Percentiles rank a stretch among this genome's conserved stretches.
phyloP scores from a whole-genome alignment of 2,888 invertebrate genomes.

The Cataglyphis altisquamis region DNA sequence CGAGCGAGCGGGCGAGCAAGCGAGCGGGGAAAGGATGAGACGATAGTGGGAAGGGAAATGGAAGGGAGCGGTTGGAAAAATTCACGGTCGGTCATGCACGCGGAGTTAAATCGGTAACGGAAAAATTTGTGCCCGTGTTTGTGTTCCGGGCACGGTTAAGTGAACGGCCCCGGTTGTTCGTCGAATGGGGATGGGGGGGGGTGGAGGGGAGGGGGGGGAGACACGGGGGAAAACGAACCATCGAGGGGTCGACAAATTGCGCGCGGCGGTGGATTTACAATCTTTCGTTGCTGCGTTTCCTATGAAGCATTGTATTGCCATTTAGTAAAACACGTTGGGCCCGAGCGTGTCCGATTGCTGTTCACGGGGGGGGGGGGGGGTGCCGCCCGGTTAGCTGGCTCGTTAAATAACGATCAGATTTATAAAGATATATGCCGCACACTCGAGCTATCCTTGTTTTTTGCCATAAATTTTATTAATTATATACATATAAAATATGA shows the following conservation, averaged over 20 bases:
- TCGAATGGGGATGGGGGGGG: conserved; percentile 16
- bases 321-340: conserved; percentile 24
- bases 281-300: conserved; percentile 50
- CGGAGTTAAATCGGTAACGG: conserved; percentile 63
- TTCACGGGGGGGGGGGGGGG: neutral
- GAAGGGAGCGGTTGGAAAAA: conserved; percentile 41
- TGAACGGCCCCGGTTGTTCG: conserved; percentile 55
- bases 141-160: conserved; percentile 62
- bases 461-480: neutral
- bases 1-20: neutral
- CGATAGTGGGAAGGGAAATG: conserved; percentile 19
- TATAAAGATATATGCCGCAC: neutral
- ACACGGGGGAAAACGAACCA: conserved; percentile 32
- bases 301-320: conserved; percentile 47
- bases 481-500: too few species aligned
- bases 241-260: conserved; percentile 67
- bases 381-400: neutral
- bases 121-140: conserved; percentile 66
- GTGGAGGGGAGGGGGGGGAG: neutral
- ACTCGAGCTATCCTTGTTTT: neutral
- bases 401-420: conserved; percentile 35
- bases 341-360: neutral
- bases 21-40: neutral
- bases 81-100: conserved; percentile 66
- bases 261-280: conserved; percentile 60